Base-by-base conservation (phyloP, 2,797 vertebrate species). In the Spondyliosoma cantharus region DNA sequence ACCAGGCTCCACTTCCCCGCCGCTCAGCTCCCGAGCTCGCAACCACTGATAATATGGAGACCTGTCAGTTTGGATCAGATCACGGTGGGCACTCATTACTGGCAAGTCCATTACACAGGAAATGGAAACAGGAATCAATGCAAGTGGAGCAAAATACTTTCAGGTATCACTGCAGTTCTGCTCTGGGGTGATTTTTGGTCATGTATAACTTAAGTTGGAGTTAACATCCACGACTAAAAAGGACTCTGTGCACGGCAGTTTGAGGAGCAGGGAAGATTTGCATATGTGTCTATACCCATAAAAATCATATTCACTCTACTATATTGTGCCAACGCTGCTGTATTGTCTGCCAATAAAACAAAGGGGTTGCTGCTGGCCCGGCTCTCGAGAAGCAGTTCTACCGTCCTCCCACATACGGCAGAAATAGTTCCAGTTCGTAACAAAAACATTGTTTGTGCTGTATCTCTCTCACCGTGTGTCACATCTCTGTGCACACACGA, bases 341-440 rank as follows among this genome's bases (percentile, higher is more conserved):
- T 72, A 75, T 79, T 86, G 75, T 88, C 63, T 89, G 82, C 86
- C 88, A 90, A 64, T 87, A 89, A 88, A 88, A 88, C 82, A 91
- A 89, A 89, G 82, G 29, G 69, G 45, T 62, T 83, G 78, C 83
- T 87, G 78, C 85, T 83, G 84, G 89, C 85, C 87, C 62, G 54
- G 83, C 86, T 87, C 79, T 89, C 75, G 86, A 92, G 90, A 88
- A 84, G 74, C 90, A 69, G 69, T 52, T 78, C 77, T 87, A 64
- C 75, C 82, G 59, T 93, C 92, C 93, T 92, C 93, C 93, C 90
- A 94, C 93, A 90, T 81, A 46, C 58, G 87, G 89, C 91, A 92
- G 85, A 92, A 93, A 93, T 93, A 94, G 91, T 91, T 91, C 83
- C 83, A 77, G 75, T 78, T 92, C 76, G 83, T 49, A 77, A 88